phyloP scores from a whole-genome alignment of 2,797 vertebrate species.

The Pterois miles region DNA sequence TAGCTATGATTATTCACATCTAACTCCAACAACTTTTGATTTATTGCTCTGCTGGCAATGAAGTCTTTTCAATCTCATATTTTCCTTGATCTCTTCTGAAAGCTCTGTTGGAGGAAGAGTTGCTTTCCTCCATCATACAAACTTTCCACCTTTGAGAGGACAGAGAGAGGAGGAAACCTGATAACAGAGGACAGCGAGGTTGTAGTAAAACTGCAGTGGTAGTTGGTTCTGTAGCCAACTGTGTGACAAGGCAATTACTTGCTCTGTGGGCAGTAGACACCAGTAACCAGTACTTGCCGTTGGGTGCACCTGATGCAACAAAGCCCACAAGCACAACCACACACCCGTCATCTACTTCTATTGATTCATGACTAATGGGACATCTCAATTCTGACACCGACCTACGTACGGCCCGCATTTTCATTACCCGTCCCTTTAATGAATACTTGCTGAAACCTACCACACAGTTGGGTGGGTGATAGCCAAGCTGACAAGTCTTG shows the following conservation, averaged over 20 bases:
- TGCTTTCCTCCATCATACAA: background rate
- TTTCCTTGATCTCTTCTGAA: constrained; percentile 14
- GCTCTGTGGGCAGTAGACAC: constrained; percentile 35
- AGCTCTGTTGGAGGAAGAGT: background rate
- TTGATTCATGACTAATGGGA: constrained; percentile 42
- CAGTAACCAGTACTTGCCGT: constrained; percentile 12
- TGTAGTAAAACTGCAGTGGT: constrained; percentile 20
- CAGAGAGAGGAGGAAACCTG: background rate
- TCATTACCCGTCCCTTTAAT: constrained; percentile 15
- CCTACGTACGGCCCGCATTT: background rate
- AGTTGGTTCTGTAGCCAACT: constrained; percentile 35
- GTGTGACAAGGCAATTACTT: constrained; percentile 49
- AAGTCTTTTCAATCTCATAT: background rate
- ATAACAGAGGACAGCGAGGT: background rate
- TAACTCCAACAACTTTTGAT: constrained; percentile 17
- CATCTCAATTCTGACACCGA: constrained; percentile 10
- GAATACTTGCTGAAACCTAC: constrained; percentile 36
- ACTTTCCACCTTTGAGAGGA: constrained; percentile 24
- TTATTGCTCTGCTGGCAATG: constrained; percentile 10
- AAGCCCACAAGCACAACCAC: constrained; percentile 8
- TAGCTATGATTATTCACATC: constrained; percentile 28
- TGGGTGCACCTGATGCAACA: constrained; percentile 31
- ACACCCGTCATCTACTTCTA: background rate
- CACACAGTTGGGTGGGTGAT: constrained; percentile 23
- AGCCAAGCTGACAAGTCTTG: constrained; percentile 35